phyloP scores from a whole-genome alignment of 1,140 invertebrate genomes.

The Brachystomella parvula region DNA sequence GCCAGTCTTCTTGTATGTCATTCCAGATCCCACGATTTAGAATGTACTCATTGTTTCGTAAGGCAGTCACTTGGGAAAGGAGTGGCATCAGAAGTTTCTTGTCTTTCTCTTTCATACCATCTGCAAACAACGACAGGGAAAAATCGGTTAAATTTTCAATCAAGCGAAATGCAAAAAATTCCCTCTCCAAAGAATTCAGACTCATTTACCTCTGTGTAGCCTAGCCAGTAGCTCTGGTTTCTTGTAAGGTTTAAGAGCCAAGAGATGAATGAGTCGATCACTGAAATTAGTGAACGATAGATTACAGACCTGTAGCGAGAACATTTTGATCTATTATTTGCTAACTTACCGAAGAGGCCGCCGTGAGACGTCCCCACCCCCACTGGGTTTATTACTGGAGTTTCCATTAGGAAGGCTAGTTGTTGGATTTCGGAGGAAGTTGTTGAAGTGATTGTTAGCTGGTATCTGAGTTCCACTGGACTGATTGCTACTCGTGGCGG shows the following conservation, averaged over 20 bases:
- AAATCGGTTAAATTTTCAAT: not conserved
- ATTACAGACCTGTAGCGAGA: not conserved
- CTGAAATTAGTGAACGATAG: slow-evolving; percentile 48
- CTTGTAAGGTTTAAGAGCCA: slow-evolving; percentile 84
- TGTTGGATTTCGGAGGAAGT: not conserved
- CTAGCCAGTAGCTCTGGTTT: slow-evolving; percentile 78
- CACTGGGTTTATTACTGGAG: slow-evolving; percentile 7
- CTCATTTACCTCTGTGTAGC: slow-evolving; percentile 67
- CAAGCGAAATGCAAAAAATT: slow-evolving; percentile 13
- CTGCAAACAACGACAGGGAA: slow-evolving; percentile 49
- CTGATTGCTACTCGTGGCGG: slow-evolving; percentile 1
- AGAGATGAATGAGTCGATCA: slow-evolving; percentile 83
- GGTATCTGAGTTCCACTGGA: not conserved
- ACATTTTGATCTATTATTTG: too few species aligned
- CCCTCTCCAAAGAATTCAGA: slow-evolving; percentile 37
- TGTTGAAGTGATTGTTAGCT: not conserved
- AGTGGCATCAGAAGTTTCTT: slow-evolving; percentile 62
- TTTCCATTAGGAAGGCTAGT: not conserved
- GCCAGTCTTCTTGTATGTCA: slow-evolving; percentile 89
- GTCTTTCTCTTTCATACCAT: slow-evolving; percentile 78
- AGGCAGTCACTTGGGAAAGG: slow-evolving; percentile 64
- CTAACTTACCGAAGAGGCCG: slow-evolving; percentile 29
- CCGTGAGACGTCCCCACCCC: slow-evolving; percentile 20
- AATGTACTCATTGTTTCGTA: slow-evolving; percentile 81
- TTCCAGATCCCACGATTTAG: slow-evolving; percentile 77